Base-by-base conservation (phyloP, 2,797 vertebrate species). In the Etheostoma nigrum region DNA sequence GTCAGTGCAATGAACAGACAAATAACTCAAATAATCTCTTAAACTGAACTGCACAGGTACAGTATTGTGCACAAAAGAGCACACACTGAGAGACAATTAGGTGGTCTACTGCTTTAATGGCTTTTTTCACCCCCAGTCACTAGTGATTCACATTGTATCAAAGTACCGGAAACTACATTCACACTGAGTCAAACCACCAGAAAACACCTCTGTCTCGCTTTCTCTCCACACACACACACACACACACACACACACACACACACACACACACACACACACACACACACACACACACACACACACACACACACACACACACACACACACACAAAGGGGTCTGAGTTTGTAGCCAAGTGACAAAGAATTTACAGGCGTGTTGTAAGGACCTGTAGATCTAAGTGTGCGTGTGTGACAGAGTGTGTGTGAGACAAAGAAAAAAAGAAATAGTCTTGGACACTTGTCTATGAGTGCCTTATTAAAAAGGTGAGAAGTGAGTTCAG, bases 401-500 rank as follows among this genome's bases (percentile, higher is more conserved):
- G 72, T 76, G 72, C 72, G 30, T 58, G 84, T 65, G 82, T 77
- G 83, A 80, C 61, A 77, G 75, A 76, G 81, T 42, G 78, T 79
- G 84, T 53, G 79, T 66, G 77, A 73, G 59, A 44, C 57, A 81
- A 33, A 76, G 44, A 76, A 30, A 84, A 45, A 63, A 66, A 84
- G 80, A 89, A 84, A 74, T 65, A 71, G 76, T 71, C 86, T 83
- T 30, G 30, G 87, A 92, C 92, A 90, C 88, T 94, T 82, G 92
- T 94, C 93, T 95, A 89, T 90, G 89, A 94, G 92, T 69, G 90
- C 85, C 93, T 95, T 95, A 95, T 96, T 96, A 95, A 95, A 94
- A 95, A 95, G 95, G 95, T 96, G 95, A 95, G 94, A 96, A 95
- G 95, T 96, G 95, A 96, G 93, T 95, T 89, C 78, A 81, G 90